These are phyloP conservation scores for Silurus lanzhouensis DNA, from an alignment of 2,797 vertebrate species.

Conservation along the genomic window DNA sequence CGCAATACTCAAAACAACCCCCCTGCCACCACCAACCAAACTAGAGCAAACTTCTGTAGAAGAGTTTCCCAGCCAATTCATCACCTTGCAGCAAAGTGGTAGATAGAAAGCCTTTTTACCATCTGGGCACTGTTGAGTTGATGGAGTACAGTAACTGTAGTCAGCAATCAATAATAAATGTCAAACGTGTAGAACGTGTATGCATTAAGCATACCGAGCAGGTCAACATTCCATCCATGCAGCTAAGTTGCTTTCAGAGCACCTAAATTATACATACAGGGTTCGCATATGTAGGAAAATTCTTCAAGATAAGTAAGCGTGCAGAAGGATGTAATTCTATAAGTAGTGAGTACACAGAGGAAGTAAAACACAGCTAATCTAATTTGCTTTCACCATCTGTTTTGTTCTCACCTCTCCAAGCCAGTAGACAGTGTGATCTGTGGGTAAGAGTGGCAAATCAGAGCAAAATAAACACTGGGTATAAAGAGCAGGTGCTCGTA, in stretches of 20 bases:
- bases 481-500: constrained; percentile 48
- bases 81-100: constrained; percentile 15
- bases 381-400: constrained; percentile 44
- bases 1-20: background rate
- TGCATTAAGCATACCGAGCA: constrained; percentile 42
- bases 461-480: constrained; percentile 51
- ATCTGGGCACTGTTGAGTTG: constrained; percentile 41
- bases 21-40: background rate
- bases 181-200: constrained; percentile 31
- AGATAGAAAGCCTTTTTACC: constrained; percentile 43
- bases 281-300: constrained; percentile 4
- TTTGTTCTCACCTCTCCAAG: constrained; percentile 30
- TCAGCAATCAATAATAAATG: constrained; percentile 42
- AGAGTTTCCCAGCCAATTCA: constrained; percentile 18
- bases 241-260: constrained; percentile 26
- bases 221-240: constrained; percentile 20
- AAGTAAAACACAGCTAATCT: constrained; percentile 33
- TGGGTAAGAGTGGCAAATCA: constrained; percentile 39
- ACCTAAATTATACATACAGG: constrained; percentile 24
- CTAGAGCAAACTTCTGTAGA: background rate
- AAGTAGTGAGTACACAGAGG: constrained; percentile 11
- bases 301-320: constrained; percentile 3
- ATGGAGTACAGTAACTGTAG: constrained; percentile 40
- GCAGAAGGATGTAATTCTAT: constrained; percentile 34
- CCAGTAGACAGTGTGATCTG: constrained; percentile 42